Percentiles rank a stretch among this genome's conserved stretches.
Conservation (phyloP, 2,113 vertebrate genomes). For the Colossoma macropomum region DNA sequence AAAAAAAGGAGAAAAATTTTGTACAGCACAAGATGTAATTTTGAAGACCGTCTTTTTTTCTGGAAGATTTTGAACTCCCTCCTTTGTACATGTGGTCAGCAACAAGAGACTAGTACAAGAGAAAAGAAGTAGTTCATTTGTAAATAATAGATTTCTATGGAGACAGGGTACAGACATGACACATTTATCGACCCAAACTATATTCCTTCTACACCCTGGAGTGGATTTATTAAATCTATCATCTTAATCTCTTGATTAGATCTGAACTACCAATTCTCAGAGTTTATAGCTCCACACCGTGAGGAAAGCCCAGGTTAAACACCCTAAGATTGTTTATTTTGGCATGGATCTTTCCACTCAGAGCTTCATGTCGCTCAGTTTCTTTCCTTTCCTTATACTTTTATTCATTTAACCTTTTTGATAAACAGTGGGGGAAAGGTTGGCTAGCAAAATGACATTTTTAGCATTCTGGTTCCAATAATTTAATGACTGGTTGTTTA, state of each 20-base stretch:
- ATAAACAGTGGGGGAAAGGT: constrained; percentile 5
- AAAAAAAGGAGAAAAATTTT: constrained; percentile 55
- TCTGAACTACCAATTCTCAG: constrained; percentile 22
- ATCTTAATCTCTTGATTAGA: constrained; percentile 41
- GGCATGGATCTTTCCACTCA: constrained; percentile 18
- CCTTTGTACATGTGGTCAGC: constrained; percentile 62
- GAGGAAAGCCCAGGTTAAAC: not conserved
- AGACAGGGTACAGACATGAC: constrained; percentile 67
- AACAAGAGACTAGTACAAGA: constrained; percentile 47
- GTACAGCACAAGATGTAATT: constrained; percentile 64
- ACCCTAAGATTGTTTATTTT: constrained; percentile 6
- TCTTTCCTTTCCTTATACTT: constrained; percentile 16
- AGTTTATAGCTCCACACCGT: constrained; percentile 33
- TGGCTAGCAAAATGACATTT: constrained; percentile 5
- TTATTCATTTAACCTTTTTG: not conserved
- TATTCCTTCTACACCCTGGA: constrained; percentile 24
- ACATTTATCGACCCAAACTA: constrained; percentile 40
- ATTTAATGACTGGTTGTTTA: constrained; percentile 30
- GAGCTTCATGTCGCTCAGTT: constrained; percentile 10
- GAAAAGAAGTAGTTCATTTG: constrained; percentile 49
- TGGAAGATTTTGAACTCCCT: constrained; percentile 58
- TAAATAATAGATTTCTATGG: constrained; percentile 64
- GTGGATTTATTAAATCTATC: constrained; percentile 20
- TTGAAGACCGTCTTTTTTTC: constrained; percentile 64
- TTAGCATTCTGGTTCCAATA: constrained; percentile 13